These are phyloP conservation scores for Theocolax elegans DNA, from an alignment of 1,140 invertebrate species.

Conservation along the genomic window DNA sequence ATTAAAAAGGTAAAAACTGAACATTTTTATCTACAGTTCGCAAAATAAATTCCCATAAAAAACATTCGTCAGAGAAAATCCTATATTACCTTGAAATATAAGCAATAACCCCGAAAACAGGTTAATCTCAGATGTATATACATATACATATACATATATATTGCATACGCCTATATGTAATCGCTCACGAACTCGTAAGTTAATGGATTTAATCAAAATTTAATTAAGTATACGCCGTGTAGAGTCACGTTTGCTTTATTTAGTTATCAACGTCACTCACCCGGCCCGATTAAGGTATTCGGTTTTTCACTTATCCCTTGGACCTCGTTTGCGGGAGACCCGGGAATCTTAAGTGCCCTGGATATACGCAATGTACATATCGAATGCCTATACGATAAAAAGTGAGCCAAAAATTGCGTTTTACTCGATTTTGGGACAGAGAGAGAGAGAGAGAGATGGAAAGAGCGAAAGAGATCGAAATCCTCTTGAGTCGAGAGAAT, in stretches of 20 bases:
- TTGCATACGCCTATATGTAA: too few relatives aligned
- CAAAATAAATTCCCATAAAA: too few relatives aligned
- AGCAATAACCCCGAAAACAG: too few relatives aligned
- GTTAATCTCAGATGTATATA: too few relatives aligned
- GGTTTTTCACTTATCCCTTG: not conserved
- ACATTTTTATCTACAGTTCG: too few relatives aligned
- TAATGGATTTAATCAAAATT: slow-evolving; percentile 26
- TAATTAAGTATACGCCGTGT: slow-evolving; percentile 12
- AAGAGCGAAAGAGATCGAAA: not conserved
- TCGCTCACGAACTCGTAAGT: not conserved
- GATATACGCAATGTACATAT: too few relatives aligned
- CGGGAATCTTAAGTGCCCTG: slow-evolving; percentile 22
- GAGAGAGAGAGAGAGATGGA: not conserved
- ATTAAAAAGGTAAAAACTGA: too few relatives aligned
- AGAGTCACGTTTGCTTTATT: slow-evolving; percentile 18
- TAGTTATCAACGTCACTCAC: slow-evolving; percentile 32
- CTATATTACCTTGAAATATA: too few relatives aligned
- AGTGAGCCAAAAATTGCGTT: not conserved
- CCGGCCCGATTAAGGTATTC: slow-evolving; percentile 15
- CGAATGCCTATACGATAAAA: slow-evolving; percentile 5
- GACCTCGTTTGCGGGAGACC: not conserved
- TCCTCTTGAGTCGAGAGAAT: not conserved
- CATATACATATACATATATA: too few relatives aligned
- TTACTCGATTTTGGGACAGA: not conserved
- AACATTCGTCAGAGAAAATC: too few relatives aligned